Evolutionary conservation across 2,797 vertebrate species (phyloP).

Genomic region (Lepus oiostolus): DNA sequence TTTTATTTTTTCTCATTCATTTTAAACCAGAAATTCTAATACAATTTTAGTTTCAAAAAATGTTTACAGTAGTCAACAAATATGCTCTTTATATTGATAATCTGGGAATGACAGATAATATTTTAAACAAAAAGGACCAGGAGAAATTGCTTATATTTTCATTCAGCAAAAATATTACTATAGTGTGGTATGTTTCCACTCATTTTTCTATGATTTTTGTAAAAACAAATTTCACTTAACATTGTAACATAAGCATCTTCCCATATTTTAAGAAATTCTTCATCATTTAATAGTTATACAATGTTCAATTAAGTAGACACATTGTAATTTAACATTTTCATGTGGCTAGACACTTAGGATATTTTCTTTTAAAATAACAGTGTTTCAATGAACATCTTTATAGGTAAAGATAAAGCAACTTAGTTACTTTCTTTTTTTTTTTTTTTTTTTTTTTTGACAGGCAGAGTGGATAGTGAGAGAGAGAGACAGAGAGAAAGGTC

Average conservation of each 20-base stretch:
- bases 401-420: background rate
- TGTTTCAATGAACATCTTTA: background rate
- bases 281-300: slow-evolving; percentile 6
- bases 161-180: background rate
- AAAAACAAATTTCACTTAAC: slow-evolving; percentile 22
- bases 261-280: slow-evolving; percentile 8
- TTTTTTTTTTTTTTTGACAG: too few species aligned
- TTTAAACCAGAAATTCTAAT: slow-evolving; percentile 45
- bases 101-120: background rate
- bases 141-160: background rate
- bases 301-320: background rate
- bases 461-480: too few species aligned
- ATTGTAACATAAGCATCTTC: background rate
- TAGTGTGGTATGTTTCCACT: background rate
- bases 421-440: background rate
- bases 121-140: background rate
- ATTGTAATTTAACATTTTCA: slow-evolving; percentile 12
- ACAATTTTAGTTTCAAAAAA: slow-evolving; percentile 40
- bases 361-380: background rate
- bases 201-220: background rate
- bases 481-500: too few species aligned
- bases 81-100: background rate
- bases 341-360: background rate
- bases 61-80: background rate
- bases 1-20: slow-evolving; percentile 3